Conservation (phyloP, 2,113 vertebrate genomes). For the Psophia crepitans region DNA sequence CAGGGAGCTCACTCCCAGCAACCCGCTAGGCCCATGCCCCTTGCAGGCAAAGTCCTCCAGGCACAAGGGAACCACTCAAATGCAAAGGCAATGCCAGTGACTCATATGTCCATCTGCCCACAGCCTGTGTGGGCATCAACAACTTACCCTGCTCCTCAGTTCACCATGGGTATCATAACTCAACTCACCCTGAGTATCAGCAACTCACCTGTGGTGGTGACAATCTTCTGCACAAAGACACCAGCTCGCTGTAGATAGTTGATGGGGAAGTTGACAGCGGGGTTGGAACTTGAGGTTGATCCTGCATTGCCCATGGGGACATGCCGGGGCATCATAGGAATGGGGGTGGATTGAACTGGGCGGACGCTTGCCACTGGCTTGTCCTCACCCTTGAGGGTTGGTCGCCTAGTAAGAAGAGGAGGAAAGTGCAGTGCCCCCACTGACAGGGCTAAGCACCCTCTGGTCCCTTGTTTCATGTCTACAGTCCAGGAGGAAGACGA, state of each 20-base stretch:
- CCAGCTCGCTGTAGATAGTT: constrained; percentile 96
- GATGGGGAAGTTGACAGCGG: constrained; percentile 88
- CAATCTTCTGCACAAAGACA: constrained; percentile 94
- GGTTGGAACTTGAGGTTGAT: constrained; percentile 80
- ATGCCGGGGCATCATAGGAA: constrained; percentile 98
- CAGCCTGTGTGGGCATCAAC: neutral
- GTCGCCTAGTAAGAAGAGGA: constrained; percentile 79
- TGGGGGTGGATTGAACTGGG: constrained; percentile 95
- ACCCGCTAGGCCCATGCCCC: neutral
- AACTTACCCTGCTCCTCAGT: constrained; percentile 59
- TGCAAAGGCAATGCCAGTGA: neutral
- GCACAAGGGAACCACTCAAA: neutral
- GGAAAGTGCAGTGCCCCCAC: neutral
- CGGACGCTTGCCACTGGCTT: constrained; percentile 95
- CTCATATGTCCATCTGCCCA: neutral
- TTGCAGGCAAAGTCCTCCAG: neutral
- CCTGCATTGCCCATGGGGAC: constrained; percentile 78
- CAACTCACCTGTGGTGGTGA: constrained; percentile 91
- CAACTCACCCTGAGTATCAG: neutral
- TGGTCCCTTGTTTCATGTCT: neutral
- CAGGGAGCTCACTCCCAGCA: neutral
- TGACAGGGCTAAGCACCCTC: neutral
- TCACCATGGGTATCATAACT: neutral
- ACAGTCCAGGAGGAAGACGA: neutral
- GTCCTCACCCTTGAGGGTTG: constrained; percentile 86